phyloP scores from a whole-genome alignment of 2,888 invertebrate genomes.

The Orthosia gothica region DNA sequence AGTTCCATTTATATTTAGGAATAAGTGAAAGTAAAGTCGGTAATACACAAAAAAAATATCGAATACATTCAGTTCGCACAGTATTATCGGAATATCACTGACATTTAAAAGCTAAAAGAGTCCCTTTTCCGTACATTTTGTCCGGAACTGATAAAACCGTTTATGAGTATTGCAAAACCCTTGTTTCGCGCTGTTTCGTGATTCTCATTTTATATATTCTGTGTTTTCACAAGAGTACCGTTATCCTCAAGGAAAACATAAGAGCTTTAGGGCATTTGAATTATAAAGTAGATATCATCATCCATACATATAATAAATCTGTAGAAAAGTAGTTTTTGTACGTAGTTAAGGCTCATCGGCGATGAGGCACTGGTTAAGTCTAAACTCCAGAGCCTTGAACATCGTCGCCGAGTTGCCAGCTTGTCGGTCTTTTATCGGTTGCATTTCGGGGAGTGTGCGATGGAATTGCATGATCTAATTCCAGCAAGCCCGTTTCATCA shows the following conservation, averaged over 20 bases:
- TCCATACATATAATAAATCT: too few species aligned
- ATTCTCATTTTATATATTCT: constrained; percentile 26
- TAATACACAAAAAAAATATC: constrained; percentile 21
- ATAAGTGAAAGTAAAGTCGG: not conserved
- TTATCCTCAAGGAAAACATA: constrained; percentile 17
- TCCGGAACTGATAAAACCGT: constrained; percentile 49
- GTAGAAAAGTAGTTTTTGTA: too few species aligned
- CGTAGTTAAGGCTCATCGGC: too few species aligned
- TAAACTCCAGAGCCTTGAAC: too few species aligned
- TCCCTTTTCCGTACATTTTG: constrained; percentile 26
- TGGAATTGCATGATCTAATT: too few species aligned
- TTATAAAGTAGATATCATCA: constrained; percentile 34
- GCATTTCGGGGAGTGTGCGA: too few species aligned
- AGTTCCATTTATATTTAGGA: not conserved
- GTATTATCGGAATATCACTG: constrained; percentile 25
- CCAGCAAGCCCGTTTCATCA: too few species aligned
- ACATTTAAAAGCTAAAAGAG: constrained; percentile 45
- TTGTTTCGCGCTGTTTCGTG: constrained; percentile 46
- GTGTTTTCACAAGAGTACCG: constrained; percentile 36
- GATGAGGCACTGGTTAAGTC: too few species aligned
- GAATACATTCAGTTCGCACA: constrained; percentile 24
- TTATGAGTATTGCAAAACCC: constrained; percentile 47
- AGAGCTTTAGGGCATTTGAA: constrained; percentile 25
- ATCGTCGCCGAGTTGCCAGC: too few species aligned
- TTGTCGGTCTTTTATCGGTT: too few species aligned